Percentiles rank a stretch among this genome's conserved stretches.
Conservation (phyloP, 23 tunicate genomes). For the Botrylloides violaceus region DNA sequence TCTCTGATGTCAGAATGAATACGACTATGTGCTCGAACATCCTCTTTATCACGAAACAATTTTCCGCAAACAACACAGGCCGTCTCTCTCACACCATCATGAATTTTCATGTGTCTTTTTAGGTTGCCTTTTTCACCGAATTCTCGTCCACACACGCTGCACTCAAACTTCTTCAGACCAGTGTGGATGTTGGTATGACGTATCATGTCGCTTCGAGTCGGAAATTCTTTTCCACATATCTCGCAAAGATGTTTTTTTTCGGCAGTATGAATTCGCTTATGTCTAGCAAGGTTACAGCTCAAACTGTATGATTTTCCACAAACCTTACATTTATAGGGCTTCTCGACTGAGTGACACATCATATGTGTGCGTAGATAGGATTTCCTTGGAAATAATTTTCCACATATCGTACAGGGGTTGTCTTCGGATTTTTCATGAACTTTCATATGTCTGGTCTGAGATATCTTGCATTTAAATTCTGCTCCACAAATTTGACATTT, state of each 20-base stretch:
- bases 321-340: background rate
- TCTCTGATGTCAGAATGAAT: background rate
- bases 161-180: background rate
- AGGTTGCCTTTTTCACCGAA: background rate
- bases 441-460: background rate
- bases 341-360: background rate
- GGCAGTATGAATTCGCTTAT: constrained; percentile 5
- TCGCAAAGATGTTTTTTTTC: background rate
- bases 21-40: background rate
- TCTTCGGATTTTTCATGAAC: background rate
- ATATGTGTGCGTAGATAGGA: background rate
- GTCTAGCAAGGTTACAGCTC: background rate
- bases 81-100: background rate
- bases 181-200: background rate
- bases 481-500: background rate
- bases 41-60: background rate
- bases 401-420: background rate
- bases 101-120: background rate
- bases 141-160: background rate
- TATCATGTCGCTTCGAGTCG: background rate
- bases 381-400: background rate
- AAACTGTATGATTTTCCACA: background rate
- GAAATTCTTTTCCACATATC: background rate
- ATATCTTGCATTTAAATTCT: background rate
- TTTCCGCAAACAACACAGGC: background rate